Base-by-base conservation (phyloP, 2,888 invertebrate species). In the Myathropa florea region DNA sequence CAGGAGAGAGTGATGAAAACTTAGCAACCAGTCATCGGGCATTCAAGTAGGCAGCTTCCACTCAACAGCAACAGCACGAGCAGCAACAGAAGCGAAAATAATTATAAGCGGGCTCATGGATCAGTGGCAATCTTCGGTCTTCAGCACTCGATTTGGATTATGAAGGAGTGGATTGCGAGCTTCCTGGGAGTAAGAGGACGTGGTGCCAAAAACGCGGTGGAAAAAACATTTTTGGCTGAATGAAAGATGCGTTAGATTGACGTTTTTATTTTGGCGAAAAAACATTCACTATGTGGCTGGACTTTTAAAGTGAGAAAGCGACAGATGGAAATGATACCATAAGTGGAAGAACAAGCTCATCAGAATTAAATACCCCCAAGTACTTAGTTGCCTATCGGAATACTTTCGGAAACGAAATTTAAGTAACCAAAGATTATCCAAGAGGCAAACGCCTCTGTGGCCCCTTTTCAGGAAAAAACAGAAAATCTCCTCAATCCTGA, bases 21-120 rank as follows among this genome's bases (percentile, higher is more conserved):
- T 57, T 71, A 82, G 46, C 64, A 78, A 86, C 78, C 83, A 57
- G 65, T 79, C 65, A 65, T 78, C 55, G 53, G 64, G 28, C 57
- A 64, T 68, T 78, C 83, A 82, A 71, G 77, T 85, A 75, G 77
- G 61, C 46, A 81, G 75, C 76, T 81, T 60, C 80, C 61, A 81
- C 53, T 80, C 76, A 68, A 46, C 21, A 18, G n/a, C 30, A 77
- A 72, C 77, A 68, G 72, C 76, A 82, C 18, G 6, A 46, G 46
- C 46, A 46, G 39, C 30, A 81, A 76, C 82, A 68, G 77, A 77
- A 77, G 46, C 18, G 18, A n/a, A 18, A 4, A 7, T 81, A 46
- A 72, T 85, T 85, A 85, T 85, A 77, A 81, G 72, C 67, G 60
- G 72, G 70, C 82, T 79, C 65, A 79, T 61, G 78, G 86, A 86